Base-by-base conservation (phyloP, 2,113 vertebrate genomes). In the Sturnus vulgaris region DNA sequence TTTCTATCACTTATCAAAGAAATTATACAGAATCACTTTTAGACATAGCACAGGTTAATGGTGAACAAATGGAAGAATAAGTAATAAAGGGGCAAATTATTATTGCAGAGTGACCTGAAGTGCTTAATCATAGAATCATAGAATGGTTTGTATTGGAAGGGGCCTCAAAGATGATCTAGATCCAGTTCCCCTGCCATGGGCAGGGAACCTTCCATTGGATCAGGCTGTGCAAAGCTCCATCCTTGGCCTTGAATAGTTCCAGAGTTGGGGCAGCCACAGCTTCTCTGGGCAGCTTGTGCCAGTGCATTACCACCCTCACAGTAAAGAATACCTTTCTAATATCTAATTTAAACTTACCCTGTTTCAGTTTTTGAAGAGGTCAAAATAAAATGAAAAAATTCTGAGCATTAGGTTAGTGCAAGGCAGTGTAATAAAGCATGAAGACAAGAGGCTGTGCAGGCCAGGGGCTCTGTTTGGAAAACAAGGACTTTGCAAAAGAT, bases 21-120 rank as follows among this genome's bases (percentile, higher is more conserved):
- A 84, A 75, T 77, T 18, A 70, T 52, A 86, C 13, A 44, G 77
- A 88, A 79, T 84, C 57, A 9, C 28, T 3, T 88, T 94, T 94
- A 79, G 49, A 35, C n/a, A 21, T 61, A 65, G 59, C 73, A 69
- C 77, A 84, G 73, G 65, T 92, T 95, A 93, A 84, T 69, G 44
- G 37, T 57, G 70, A 89, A 90, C 39, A 86, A 96, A 86, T 71
- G 65, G 69, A 93, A 69, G 73, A 86, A 55, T 50, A 83, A 88
- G 42, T 86, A 69, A 79, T 79, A 86, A 88, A 81, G 60, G 53
- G 56, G 22, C 39, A 92, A 92, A 80, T 86, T 93, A 65, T 85
- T 83, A 70, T 69, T 93, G 46, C 78, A 44, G 42, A 71, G 25
- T 84, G 80, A 89, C 83, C 64, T 28, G 23, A 55, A 77, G 40